These are phyloP conservation scores for Gadopsis marmoratus DNA, from an alignment of 2,797 vertebrate species.

Conservation along the genomic window DNA sequence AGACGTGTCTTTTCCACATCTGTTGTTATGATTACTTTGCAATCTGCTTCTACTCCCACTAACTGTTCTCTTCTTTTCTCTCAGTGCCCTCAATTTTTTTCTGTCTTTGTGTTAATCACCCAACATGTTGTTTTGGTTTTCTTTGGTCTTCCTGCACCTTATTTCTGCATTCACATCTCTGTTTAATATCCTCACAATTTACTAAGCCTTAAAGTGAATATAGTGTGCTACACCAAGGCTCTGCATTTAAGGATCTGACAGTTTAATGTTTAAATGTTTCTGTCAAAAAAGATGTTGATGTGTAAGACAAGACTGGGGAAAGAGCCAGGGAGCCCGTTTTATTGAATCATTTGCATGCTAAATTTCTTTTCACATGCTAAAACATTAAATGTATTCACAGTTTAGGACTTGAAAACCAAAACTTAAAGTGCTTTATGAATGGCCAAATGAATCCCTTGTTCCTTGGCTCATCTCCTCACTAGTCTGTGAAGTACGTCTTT, in stretches of 20 bases:
- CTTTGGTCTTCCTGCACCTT: neutral
- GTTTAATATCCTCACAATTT: slow-evolving; percentile 2
- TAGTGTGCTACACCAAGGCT: neutral
- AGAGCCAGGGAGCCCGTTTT: neutral
- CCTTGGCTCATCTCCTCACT: too few species aligned
- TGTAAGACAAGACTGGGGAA: neutral
- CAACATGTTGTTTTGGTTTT: neutral
- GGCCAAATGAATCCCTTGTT: neutral
- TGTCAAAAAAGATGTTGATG: too few species aligned
- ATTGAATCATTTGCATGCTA: neutral
- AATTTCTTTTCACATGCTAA: neutral
- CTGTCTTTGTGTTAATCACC: neutral
- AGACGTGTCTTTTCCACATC: slow-evolving; percentile 50
- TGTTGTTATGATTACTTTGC: slow-evolving; percentile 46
- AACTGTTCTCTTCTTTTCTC: slow-evolving; percentile 13
- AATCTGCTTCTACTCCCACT: slow-evolving; percentile 19
- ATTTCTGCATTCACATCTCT: slow-evolving; percentile 6
- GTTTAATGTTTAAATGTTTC: too few species aligned
- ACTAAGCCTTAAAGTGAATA: neutral
- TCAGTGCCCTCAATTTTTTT: slow-evolving; percentile 24
- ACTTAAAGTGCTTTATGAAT: neutral
- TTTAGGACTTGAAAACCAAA: neutral
- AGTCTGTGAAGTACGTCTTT: neutral
- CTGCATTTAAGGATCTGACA: neutral
- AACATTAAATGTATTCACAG: neutral